Evolutionary conservation across 2,888 invertebrate species (phyloP).

Genomic region (Hypolimnas misippus): DNA sequence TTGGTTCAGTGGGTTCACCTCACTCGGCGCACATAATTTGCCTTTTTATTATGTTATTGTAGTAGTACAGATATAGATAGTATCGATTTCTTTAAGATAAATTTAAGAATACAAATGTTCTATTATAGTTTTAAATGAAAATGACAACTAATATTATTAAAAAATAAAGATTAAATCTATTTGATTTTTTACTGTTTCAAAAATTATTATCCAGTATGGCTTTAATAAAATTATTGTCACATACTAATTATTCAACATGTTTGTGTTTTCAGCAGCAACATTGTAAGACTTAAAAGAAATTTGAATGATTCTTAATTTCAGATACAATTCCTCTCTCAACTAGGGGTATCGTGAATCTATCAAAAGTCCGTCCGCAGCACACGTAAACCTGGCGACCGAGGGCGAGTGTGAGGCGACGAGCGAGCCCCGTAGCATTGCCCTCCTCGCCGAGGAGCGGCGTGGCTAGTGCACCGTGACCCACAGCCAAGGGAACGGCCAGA

Average conservation of each 20-base stretch:
- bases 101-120: too few species aligned
- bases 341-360: conserved; percentile 59
- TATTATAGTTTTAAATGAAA: too few species aligned
- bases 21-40: too few species aligned
- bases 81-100: too few species aligned
- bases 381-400: conserved; percentile 57
- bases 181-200: too few species aligned
- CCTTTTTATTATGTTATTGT: too few species aligned
- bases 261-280: neutral
- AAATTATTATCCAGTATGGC: too few species aligned
- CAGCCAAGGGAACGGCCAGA: conserved; percentile 52
- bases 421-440: conserved; percentile 50
- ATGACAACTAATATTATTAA: too few species aligned
- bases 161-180: too few species aligned
- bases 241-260: neutral
- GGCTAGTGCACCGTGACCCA: conserved; percentile 36
- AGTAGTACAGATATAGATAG: too few species aligned
- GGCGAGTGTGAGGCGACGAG: conserved; percentile 54
- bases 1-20: too few species aligned
- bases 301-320: conserved; percentile 59
- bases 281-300: conserved; percentile 45
- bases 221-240: neutral
- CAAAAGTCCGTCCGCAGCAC: conserved; percentile 52
- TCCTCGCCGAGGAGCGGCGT: conserved; percentile 44
- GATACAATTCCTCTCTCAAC: conserved; percentile 56